Evolutionary conservation across 2,797 vertebrate species (phyloP).

Genomic region (Mastacembelus armatus): DNA sequence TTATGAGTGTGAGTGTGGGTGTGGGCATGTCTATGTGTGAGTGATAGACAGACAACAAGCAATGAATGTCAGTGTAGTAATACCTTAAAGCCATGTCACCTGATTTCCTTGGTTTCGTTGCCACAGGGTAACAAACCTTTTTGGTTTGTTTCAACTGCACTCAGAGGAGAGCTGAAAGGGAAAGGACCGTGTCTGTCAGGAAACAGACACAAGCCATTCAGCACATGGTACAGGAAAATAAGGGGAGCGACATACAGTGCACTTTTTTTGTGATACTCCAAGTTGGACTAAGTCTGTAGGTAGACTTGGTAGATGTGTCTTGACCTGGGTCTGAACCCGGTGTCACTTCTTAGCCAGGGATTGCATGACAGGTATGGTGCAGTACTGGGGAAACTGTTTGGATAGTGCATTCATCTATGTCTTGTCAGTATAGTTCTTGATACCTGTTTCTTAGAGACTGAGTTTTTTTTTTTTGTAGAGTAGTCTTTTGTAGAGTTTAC

Average conservation of each 20-base stretch:
- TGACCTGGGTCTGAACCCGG: constrained; percentile 49
- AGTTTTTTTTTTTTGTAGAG: background rate
- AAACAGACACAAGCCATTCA: constrained; percentile 2
- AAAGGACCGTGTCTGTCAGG: constrained; percentile 31
- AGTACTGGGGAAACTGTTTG: background rate
- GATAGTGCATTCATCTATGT: background rate
- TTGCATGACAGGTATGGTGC: constrained; percentile 68
- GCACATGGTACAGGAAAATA: background rate
- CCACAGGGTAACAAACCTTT: constrained; percentile 40
- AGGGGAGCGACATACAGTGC: background rate
- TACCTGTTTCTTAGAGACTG: background rate
- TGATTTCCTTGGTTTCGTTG: constrained; percentile 57
- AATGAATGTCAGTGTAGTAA: constrained; percentile 19
- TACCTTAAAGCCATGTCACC: constrained; percentile 58
- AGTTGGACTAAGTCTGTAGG: constrained; percentile 22
- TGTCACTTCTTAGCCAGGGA: constrained; percentile 63
- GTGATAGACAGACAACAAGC: background rate
- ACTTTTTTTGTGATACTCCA: background rate
- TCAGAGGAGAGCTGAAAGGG: constrained; percentile 30
- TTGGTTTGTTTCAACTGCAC: constrained; percentile 56
- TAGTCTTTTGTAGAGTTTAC: background rate
- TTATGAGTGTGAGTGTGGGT: constrained; percentile 12
- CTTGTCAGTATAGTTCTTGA: background rate
- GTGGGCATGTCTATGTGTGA: background rate
- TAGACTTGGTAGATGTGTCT: constrained; percentile 18